Base-by-base conservation (phyloP, 2,797 vertebrate species). In the Clarias platycephalus region DNA sequence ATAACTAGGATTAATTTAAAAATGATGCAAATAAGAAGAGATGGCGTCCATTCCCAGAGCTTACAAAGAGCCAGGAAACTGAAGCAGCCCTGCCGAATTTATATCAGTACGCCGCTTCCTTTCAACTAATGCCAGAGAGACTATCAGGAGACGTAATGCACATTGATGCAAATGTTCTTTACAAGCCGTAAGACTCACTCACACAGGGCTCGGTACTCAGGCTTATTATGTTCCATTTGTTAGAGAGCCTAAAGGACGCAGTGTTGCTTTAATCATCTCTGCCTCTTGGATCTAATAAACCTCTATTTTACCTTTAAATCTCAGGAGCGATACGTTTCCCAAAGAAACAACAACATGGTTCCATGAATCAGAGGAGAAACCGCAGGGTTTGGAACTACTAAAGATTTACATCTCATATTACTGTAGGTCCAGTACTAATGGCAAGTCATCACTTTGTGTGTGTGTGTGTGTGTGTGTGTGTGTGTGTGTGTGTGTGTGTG, bases 1-100 rank as follows among this genome's bases (percentile, higher is more conserved):
- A 71, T 82, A 79, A 79, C 80, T 77, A 24, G 67, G 78, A 86
- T 80, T 55, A n/a, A 63, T 85, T 78, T 81, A 64, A 83, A 81
- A 85, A 74, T 66, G 24, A 76, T 12, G 58, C 24, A 83, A 77
- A 83, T 40, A 72, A 78, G 77, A 72, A 68, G 37, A 81, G 20
- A 74, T 15, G 5, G 6, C 9, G 10, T 49, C 40, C 67, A 2
- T 76, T 28, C 5, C 28, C 34, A 9, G 24, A 1, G 34, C 49
- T 40, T 68, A 67, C 40, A 66, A 76, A 66, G 5, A 18, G 34
- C 78, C 58, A 31, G 31, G 22, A 58, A 78, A 44, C 49, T 1
- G 31, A 66, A 68, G 53, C 75, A 49, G 40, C n/a, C 4, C 22
- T 3, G 20, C 13, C 22, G 1, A 4, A 22, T 34, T 49, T 7